Conservation (phyloP, 2,888 invertebrate species). For the Andrena flavipes region DNA sequence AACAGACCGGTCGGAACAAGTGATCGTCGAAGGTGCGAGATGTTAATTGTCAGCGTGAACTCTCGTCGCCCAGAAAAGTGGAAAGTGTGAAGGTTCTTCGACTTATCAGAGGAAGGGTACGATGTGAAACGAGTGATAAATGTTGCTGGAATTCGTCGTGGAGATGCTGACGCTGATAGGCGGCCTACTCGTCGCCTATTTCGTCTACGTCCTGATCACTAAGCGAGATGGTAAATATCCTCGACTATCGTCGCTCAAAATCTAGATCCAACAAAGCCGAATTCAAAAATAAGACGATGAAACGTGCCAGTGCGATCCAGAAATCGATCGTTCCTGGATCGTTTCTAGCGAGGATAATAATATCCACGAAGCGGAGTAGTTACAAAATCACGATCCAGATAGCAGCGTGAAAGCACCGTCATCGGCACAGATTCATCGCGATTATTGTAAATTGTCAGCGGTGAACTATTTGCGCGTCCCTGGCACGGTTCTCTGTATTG, state of each 20-base stretch:
- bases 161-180: constrained; percentile 82
- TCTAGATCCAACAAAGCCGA: neutral
- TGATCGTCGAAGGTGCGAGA: neutral
- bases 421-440: constrained; percentile 28
- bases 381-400: constrained; percentile 32
- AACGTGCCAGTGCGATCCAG: neutral
- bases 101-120: constrained; percentile 28
- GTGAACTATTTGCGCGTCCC: constrained; percentile 39
- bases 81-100: constrained; percentile 24
- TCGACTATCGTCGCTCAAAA: neutral
- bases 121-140: constrained; percentile 76
- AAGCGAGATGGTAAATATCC: constrained; percentile 79
- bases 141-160: constrained; percentile 77
- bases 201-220: constrained; percentile 78
- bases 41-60: constrained; percentile 4
- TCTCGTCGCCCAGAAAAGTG: constrained; percentile 4
- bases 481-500: constrained; percentile 55
- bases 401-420: constrained; percentile 18
- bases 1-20: neutral
- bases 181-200: constrained; percentile 79
- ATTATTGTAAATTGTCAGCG: constrained; percentile 52
- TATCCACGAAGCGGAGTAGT: neutral
- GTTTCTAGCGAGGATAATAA: neutral
- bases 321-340: neutral
- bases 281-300: neutral